A percentile compares a stretch with the other conserved stretches of the same genome.
These are phyloP conservation scores for Cyprinus carpio DNA, from an alignment of 2,113 vertebrate genomes.

Conservation along the genomic window DNA sequence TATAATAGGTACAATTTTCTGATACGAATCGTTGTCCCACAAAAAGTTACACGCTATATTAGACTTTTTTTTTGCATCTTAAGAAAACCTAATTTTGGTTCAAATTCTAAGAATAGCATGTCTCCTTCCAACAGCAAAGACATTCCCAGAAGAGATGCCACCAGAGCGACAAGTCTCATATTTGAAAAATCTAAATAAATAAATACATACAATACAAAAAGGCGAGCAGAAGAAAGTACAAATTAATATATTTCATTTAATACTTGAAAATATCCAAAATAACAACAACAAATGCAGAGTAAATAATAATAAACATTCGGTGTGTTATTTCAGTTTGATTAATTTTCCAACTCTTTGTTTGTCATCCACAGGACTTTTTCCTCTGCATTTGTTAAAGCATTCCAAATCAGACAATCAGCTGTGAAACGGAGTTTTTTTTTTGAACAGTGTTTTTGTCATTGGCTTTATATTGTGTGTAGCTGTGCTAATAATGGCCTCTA, in stretches of 20 bases:
- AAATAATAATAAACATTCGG: too few relatives aligned
- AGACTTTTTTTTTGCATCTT: neutral
- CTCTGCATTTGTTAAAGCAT: neutral
- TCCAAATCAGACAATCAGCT: neutral
- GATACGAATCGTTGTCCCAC: neutral
- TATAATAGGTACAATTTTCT: neutral
- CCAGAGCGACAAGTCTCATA: neutral
- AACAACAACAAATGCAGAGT: neutral
- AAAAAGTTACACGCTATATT: too few relatives aligned
- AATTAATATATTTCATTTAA: neutral
- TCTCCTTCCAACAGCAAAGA: neutral
- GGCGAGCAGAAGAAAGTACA: neutral
- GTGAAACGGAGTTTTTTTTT: neutral
- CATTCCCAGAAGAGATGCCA: neutral
- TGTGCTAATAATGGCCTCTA: neutral
- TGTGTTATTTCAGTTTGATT: neutral
- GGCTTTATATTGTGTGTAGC: neutral
- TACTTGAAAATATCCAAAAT: neutral
- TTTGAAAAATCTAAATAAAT: too few relatives aligned
- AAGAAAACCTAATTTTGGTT: neutral
- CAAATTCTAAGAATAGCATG: neutral
- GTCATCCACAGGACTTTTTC: too few relatives aligned
- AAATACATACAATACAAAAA: too few relatives aligned
- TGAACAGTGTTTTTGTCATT: neutral
- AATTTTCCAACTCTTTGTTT: neutral